Evolutionary conservation across 2,888 invertebrate genomes (phyloP), one percentile per base, ranked within the genome.

Genomic region (Napeogenes inachia): DNA sequence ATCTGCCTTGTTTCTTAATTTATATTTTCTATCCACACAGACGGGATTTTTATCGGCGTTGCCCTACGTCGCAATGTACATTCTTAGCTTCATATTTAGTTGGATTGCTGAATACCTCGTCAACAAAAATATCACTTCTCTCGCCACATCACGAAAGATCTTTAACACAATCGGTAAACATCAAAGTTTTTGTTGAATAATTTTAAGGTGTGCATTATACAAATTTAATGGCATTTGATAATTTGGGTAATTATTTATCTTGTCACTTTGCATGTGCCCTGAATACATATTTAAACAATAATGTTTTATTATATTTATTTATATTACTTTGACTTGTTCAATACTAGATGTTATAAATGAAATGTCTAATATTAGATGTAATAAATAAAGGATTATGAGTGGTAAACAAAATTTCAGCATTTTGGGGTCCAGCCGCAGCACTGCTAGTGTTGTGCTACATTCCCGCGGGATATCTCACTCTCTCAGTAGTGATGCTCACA

Each of bases 31-130:
- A 10, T 10, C n/a, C 50, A 80, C 85, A 4, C 82, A 93, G 92
- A 95, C 94, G 73, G 94, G 94, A 5, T 73, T 93, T 12, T 79
- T 94, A 0, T 95, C 95, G 2, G 92, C 95, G 0, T 80, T 95
- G 8, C 95, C 96, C 0, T 96, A 96, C 78, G 88, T 95, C 13
- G 92, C 92, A 0, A 95, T 96, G 89, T 96, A 95, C 91, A 65
- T 95, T 21, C 81, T 94, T 60, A 94, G 95, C 70, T 94, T 95
- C 72, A 81, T 94, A 4, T 93, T 95, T 81, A 94, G 95, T 60
- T 93, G 91, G 77, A 68, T 92, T 0, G 92, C 95, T 0, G 95
- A 95, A 74, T 86, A 87, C 67, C 75, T 93, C 0, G 91, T 94
- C 60, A 92, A 91, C 65, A 91, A 85, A n/a, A 89, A 92, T 33